Evolutionary conservation across 2,113 vertebrate genomes (phyloP).

Genomic region (Sceloporus tristichus): DNA sequence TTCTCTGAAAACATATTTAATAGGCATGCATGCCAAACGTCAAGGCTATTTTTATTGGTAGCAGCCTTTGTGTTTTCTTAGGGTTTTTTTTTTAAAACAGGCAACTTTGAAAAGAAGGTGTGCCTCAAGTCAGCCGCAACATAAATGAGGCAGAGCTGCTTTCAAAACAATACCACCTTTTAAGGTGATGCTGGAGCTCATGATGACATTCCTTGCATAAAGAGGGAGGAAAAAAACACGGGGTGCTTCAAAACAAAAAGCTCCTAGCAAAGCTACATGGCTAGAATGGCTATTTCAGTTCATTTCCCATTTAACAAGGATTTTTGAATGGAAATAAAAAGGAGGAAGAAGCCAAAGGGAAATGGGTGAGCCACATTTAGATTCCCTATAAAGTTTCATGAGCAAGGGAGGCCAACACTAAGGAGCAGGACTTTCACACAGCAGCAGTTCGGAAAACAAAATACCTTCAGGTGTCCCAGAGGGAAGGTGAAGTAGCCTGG

Average conservation of each 20-base stretch:
- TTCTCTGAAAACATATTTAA: slow-evolving; percentile 64
- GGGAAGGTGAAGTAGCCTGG: neutral
- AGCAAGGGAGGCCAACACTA: neutral
- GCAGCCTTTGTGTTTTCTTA: slow-evolving; percentile 44
- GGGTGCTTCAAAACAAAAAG: no score
- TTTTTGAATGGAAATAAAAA: no score
- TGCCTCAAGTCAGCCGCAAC: slow-evolving; percentile 24
- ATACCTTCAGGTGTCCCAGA: neutral
- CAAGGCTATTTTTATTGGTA: slow-evolving; percentile 61
- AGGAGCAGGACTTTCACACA: neutral
- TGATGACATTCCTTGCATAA: neutral
- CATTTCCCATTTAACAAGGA: no score
- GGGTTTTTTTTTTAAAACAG: slow-evolving; percentile 1
- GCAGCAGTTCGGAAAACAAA: neutral
- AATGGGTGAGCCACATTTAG: no score
- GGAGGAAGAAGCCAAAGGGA: no score
- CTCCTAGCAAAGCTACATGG: no score
- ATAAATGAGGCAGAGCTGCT: slow-evolving; percentile 17
- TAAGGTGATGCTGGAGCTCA: slow-evolving; percentile 30
- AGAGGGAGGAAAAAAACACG: no score
- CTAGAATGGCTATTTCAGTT: no score
- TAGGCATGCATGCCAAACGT: slow-evolving; percentile 54
- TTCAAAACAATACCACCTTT: slow-evolving; percentile 35
- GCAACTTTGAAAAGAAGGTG: slow-evolving; percentile 39
- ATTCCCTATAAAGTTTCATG: neutral